phyloP scores from a whole-genome alignment of 2,888 invertebrate species.

The Aphidius colemani region DNA sequence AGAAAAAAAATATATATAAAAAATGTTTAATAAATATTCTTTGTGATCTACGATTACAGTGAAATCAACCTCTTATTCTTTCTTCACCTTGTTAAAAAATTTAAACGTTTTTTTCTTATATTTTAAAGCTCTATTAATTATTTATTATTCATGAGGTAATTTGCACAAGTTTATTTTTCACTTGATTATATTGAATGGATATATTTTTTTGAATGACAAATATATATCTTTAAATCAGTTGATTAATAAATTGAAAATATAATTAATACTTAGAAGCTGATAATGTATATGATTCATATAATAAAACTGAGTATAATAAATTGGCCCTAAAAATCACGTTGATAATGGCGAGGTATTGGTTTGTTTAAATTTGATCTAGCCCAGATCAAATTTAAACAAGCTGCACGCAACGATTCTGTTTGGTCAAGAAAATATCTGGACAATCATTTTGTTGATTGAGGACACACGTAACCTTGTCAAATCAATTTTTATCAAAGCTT shows the following conservation, averaged over 20 bases:
- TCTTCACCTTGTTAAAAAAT: neutral
- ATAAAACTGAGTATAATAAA: neutral
- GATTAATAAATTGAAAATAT: slow-evolving; percentile 28
- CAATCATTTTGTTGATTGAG: slow-evolving; percentile 34
- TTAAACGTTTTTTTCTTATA: no score
- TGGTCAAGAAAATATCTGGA: slow-evolving; percentile 35
- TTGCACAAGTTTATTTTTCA: neutral
- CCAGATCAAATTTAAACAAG: slow-evolving; percentile 55
- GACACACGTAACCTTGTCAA: slow-evolving; percentile 31
- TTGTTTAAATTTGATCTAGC: slow-evolving; percentile 49
- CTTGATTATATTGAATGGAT: no score
- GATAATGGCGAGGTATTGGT: slow-evolving; percentile 25
- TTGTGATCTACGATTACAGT: slow-evolving; percentile 29
- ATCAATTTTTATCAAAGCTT: no score
- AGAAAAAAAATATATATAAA: slow-evolving; percentile 12
- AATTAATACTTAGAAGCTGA: neutral
- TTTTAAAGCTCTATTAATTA: no score
- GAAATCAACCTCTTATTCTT: slow-evolving; percentile 6
- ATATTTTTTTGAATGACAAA: no score
- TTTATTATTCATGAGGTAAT: slow-evolving; percentile 32
- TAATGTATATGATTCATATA: neutral
- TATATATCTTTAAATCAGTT: slow-evolving; percentile 21
- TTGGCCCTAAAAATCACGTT: neutral
- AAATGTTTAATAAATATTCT: slow-evolving; percentile 29
- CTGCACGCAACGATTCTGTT: slow-evolving; percentile 50